phyloP scores from a whole-genome alignment of 2,797 vertebrate species.

The Enteromius unitaeniatus region DNA sequence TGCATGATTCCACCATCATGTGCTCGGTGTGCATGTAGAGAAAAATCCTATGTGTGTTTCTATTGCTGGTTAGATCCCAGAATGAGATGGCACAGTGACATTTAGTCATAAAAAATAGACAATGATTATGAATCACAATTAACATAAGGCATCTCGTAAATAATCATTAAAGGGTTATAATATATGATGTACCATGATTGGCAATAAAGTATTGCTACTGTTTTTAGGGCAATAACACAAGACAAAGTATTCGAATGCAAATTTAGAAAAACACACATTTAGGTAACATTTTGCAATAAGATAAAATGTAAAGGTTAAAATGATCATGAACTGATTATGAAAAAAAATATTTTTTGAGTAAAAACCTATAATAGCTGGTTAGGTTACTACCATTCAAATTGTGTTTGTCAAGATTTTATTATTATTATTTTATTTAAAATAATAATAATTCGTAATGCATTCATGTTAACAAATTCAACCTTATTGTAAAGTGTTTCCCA shows the following conservation, averaged over 20 bases:
- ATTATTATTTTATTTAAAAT: neutral
- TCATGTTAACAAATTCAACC: neutral
- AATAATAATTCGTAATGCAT: too few relatives aligned
- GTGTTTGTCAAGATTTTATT: neutral
- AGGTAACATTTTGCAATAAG: neutral
- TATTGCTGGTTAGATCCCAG: slow-evolving; percentile 52
- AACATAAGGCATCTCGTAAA: slow-evolving; percentile 56
- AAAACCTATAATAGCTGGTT: neutral
- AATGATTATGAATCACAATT: slow-evolving; percentile 46
- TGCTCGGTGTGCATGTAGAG: slow-evolving; percentile 26
- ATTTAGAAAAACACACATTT: neutral
- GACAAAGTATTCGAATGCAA: too few relatives aligned
- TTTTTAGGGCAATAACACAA: slow-evolving; percentile 39
- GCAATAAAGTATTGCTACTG: slow-evolving; percentile 49
- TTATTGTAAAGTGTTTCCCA: slow-evolving; percentile 9
- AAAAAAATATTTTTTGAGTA: neutral
- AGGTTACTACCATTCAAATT: neutral
- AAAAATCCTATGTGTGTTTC: slow-evolving; percentile 35
- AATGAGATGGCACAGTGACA: slow-evolving; percentile 61
- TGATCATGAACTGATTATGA: neutral
- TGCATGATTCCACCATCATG: slow-evolving; percentile 44
- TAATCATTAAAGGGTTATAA: slow-evolving; percentile 63
- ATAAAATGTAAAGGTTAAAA: neutral
- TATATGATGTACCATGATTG: slow-evolving; percentile 53
- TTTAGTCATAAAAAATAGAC: slow-evolving; percentile 34